A percentile compares a stretch with the other conserved stretches of the same genome.
These are phyloP conservation scores for Sabatieria punctata DNA, from an alignment of 2,888 invertebrate species.

Conservation along the genomic window DNA sequence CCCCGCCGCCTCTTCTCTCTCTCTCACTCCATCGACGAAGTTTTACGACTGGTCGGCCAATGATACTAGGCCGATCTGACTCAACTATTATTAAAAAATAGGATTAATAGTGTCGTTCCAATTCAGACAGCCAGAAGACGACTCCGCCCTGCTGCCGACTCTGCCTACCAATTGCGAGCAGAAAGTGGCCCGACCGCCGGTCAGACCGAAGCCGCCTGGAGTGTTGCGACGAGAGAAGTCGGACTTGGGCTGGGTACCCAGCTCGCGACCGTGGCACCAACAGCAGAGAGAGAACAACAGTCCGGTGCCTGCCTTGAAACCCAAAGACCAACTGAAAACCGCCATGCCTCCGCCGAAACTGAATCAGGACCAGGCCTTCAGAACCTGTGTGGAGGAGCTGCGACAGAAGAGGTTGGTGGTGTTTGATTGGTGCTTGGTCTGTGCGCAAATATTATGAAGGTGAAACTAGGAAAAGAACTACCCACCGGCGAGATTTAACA, in stretches of 20 bases:
- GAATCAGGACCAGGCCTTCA: neutral
- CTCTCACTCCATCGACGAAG: no score
- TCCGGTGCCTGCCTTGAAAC: no score
- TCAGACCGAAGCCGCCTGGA: neutral
- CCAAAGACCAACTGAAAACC: no score
- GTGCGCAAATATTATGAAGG: neutral
- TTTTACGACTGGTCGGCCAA: no score
- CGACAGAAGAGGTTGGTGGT: neutral
- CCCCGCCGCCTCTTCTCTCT: no score
- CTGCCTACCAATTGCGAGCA: neutral
- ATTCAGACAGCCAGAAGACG: no score
- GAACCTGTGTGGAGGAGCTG: constrained; percentile 5
- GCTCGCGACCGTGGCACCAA: neutral
- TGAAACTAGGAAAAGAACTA: no score
- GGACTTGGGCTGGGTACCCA: constrained; percentile 1
- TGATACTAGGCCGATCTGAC: no score
- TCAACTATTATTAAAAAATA: no score
- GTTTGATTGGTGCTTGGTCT: neutral
- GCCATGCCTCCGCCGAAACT: no score
- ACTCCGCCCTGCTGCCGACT: neutral
- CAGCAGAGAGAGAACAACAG: neutral
- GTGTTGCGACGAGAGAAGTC: constrained; percentile 4
- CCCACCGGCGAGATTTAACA: no score
- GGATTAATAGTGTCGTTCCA: no score
- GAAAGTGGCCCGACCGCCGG: neutral